These are phyloP conservation scores for Scaptomyza pallida DNA, from an alignment of 1,140 invertebrate species.

Conservation along the genomic window DNA sequence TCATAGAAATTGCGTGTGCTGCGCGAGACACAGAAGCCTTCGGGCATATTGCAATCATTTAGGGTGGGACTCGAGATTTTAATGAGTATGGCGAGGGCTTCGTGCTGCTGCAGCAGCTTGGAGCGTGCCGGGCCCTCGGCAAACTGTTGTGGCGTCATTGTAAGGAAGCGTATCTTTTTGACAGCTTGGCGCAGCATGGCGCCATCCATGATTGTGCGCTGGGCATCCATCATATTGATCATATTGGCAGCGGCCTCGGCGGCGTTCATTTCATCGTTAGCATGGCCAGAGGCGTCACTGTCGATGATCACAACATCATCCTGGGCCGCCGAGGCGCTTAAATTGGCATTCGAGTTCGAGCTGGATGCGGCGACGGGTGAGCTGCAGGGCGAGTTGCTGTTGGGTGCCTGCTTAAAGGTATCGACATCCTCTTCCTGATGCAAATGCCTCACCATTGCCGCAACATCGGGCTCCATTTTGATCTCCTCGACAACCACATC, in stretches of 20 bases:
- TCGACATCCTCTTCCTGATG: constrained; percentile 69
- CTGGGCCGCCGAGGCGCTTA: not conserved
- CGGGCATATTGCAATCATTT: constrained; percentile 87
- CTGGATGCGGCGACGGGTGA: constrained; percentile 23
- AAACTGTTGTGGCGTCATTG: constrained; percentile 91
- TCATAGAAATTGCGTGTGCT: constrained; percentile 72
- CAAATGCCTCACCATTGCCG: constrained; percentile 74
- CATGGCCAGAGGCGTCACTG: constrained; percentile 69
- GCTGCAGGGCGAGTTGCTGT: constrained; percentile 18
- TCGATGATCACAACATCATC: constrained; percentile 75
- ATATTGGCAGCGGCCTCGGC: constrained; percentile 58
- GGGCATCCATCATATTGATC: constrained; percentile 73
- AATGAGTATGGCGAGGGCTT: constrained; percentile 92
- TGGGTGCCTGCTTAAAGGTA: constrained; percentile 32
- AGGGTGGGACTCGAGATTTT: constrained; percentile 89
- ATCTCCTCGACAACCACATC: constrained; percentile 71
- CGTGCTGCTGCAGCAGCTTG: constrained; percentile 88
- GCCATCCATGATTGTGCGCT: constrained; percentile 70
- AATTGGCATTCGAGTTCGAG: not conserved
- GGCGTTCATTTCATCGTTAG: constrained; percentile 41
- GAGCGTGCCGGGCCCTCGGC: constrained; percentile 91
- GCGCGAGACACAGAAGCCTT: constrained; percentile 87
- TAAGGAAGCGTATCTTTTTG: constrained; percentile 90
- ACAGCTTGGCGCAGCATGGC: constrained; percentile 85
- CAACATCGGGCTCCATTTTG: constrained; percentile 80